Evolutionary conservation across 1,140 invertebrate genomes (phyloP).

Genomic region (Aporrectodea caliginosa): DNA sequence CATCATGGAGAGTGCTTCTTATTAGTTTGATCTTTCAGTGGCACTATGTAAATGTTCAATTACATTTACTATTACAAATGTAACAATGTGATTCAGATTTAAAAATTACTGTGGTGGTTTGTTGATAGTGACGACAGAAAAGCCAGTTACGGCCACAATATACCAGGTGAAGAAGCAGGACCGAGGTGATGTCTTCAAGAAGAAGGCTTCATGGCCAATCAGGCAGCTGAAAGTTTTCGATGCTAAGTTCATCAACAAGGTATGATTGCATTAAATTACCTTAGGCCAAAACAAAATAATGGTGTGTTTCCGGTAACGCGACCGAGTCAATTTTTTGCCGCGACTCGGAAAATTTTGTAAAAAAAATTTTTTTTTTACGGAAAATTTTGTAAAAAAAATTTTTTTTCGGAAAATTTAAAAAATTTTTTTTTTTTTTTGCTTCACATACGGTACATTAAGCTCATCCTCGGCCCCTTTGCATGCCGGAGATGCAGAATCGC

Average conservation of each 20-base stretch:
- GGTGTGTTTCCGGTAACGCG: no score
- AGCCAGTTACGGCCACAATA: conserved; percentile 67
- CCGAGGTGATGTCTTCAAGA: conserved; percentile 72
- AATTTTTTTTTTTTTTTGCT: no score
- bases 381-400: no score
- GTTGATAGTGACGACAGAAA: conserved; percentile 60
- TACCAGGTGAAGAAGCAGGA: conserved; percentile 81
- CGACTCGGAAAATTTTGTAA: no score
- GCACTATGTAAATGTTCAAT: not conserved
- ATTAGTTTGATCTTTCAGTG: not conserved
- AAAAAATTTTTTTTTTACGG: no score
- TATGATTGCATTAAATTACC: no score
- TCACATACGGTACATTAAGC: no score
- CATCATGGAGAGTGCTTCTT: not conserved
- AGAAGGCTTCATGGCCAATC: conserved; percentile 74
- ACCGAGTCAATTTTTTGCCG: no score
- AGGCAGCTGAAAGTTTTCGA: conserved; percentile 74
- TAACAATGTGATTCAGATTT: not conserved
- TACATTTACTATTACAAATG: not conserved
- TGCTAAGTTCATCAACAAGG: conserved; percentile 62
- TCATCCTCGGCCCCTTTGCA: no score
- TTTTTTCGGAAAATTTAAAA: no score
- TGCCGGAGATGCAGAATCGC: no score
- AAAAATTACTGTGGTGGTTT: conserved; percentile 15
- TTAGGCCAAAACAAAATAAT: no score